Conservation (phyloP, 2,888 invertebrate species). For the Trichopoda pennipes region DNA sequence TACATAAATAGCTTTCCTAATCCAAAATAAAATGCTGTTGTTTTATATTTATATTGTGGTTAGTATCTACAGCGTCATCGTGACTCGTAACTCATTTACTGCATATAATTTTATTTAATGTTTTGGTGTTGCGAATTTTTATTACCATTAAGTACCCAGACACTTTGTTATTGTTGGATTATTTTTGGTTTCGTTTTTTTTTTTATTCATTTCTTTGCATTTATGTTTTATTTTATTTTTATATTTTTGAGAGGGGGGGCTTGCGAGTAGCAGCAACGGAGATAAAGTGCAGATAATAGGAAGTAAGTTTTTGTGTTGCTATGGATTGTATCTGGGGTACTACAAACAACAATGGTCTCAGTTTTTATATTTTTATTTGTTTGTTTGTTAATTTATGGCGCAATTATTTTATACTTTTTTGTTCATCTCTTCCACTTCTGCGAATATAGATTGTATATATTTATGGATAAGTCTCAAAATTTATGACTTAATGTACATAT, state of each 20-base stretch:
- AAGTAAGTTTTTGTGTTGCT: conserved; percentile 18
- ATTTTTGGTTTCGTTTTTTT: conserved; percentile 26
- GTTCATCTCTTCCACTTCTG: conserved; percentile 12
- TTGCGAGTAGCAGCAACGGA: conserved; percentile 2
- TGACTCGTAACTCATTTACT: conserved; percentile 65
- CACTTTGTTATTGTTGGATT: conserved; percentile 60
- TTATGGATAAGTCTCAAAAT: conserved; percentile 68
- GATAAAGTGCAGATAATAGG: conserved; percentile 37
- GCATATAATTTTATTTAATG: conserved; percentile 69
- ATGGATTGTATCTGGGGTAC: conserved; percentile 14
- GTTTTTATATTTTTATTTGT: conserved; percentile 65
- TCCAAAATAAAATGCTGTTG: conserved; percentile 1
- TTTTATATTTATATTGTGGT: neutral
- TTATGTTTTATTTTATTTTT: conserved; percentile 18
- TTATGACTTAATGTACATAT: conserved; percentile 65
- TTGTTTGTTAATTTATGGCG: conserved; percentile 67
- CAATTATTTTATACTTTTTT: conserved; percentile 63
- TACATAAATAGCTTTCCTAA: conserved; percentile 5
- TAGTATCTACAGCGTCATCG: conserved; percentile 23
- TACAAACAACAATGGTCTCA: conserved; percentile 50
- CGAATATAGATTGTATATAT: conserved; percentile 60
- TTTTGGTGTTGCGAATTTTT: conserved; percentile 72
- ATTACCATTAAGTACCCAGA: conserved; percentile 69
- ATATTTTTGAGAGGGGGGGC: no score
- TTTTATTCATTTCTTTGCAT: conserved; percentile 20